Base-by-base conservation (phyloP, 2,113 vertebrate species). In the Apteryx mantelli region DNA sequence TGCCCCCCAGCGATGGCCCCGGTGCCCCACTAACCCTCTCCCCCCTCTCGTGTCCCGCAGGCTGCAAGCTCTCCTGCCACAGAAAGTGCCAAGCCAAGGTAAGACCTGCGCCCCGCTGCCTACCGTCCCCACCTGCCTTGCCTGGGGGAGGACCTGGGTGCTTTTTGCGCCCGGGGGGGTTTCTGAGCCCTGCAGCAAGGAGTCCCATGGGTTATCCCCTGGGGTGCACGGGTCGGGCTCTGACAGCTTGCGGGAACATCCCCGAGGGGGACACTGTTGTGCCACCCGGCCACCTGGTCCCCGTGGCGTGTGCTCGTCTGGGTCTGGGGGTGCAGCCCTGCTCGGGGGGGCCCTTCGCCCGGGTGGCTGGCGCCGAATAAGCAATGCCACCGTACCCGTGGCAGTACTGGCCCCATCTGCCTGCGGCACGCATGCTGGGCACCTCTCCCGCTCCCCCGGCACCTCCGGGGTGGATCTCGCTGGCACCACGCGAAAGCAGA, bases 31-130 rank as follows among this genome's bases (percentile, higher is more conserved):
- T 80, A 56, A 95, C 10, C 8, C 11, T 28, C n/a, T 86, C 8
- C 26, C 20, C 26, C 6, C 26, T 88, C 32, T 87, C 16, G 20
- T 58, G 12, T 75, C 38, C 53, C 0, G 1, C 85, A 97, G 96
- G 96, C 61, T 97, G 95, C 93, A 96, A 97, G 78, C 96, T 97
- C n/a, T 97, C 94, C 70, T 97, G 96, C 87, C 96, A 97, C 63
- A 95, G 93, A 79, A 97, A 96, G 50, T 97, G 96, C 66, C 93
- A 97, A 89, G 79, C 87, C 76, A 97, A 97, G 96, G 96, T 97
- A 96, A 96, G 96, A 53, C 50, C 1, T 2, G 53, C 2, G 3
- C 28, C 34, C 42, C 3, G 6, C 81, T 26, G 2, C 2, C 3
- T 61, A 12, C 34, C 69, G 2, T 5, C 24, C 40, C 16, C 48